Evolutionary conservation across 2,797 vertebrate species (phyloP), one percentile per base, ranked within the genome.

Genomic region (Merluccius polli): DNA sequence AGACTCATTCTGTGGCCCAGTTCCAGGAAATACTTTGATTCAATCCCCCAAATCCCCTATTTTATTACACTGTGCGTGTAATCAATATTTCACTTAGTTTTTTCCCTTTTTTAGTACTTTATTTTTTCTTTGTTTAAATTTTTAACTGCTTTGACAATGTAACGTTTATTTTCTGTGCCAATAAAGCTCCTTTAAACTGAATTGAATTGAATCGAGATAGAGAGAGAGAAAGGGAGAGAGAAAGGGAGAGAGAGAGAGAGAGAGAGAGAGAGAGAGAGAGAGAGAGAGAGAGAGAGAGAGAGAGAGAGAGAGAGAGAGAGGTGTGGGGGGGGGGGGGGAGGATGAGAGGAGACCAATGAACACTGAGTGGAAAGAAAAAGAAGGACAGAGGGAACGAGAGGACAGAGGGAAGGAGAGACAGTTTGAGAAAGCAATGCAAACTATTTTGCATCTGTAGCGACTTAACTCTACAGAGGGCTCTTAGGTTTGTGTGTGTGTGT

Each of bases 391-490:
- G 52, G 5, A n/a, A 68, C 11, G 11, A 52, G 13, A 21, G 0
- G 31, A 73, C 0, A 74, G 65, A 12, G 68, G 21, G 31, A 70
- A 30, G 8, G 31, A 74, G 48, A 48, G 30, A 69, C 65, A 48
- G 70, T 67, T 79, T 3, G 24, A 24, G 2, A 67, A 18, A 67
- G 63, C 63, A 24, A 29, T 29, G 3, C 63, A 27, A 48, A 21
- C 3, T 6, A 11, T 27, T 67, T 2, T 83, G 31, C 80, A 79
- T 48, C 77, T 77, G 32, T 27, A 52, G 48, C 76, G 71, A 77
- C 18, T 76, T 82, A 85, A 81, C 77, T 83, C 77, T 38, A 59
- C 82, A 77, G 81, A 87, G 76, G 70, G 79, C 79, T 76, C 79
- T 63, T 78, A 41, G 82, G 82, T 73, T 78, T 84, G 74, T 80